phyloP scores from a whole-genome alignment of 1,140 invertebrate genomes.

The Hypsibius dujardini region DNA sequence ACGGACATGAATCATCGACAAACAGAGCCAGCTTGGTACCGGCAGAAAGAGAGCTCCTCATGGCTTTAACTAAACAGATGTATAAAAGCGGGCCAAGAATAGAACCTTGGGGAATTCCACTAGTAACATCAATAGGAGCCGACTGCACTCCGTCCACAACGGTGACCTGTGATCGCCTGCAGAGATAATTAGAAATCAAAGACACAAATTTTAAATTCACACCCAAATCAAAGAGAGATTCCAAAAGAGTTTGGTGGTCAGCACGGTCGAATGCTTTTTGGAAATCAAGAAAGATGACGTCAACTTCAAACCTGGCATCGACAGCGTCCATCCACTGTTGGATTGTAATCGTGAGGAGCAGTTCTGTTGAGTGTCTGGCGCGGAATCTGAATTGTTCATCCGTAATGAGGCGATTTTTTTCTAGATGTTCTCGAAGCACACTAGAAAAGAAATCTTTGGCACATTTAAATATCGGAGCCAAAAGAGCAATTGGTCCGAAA shows the following conservation, averaged over 20 bases:
- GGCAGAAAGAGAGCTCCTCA: not conserved
- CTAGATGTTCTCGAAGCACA: not conserved
- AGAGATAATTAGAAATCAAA: not conserved
- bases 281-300: not conserved
- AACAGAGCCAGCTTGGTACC: not conserved
- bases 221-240: not conserved
- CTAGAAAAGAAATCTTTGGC: not conserved
- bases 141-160: not conserved
- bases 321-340: not conserved
- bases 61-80: not conserved
- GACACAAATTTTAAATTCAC: not conserved
- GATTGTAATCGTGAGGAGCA: not conserved
- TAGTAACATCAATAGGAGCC: not conserved
- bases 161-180: not conserved
- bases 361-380: not conserved
- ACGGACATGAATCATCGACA: not conserved
- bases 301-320: not conserved
- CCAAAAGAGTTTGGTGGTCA: not conserved
- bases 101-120: constrained; percentile 1
- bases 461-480: not conserved
- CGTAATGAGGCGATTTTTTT: not conserved
- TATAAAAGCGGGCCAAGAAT: constrained; percentile 1
- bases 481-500: not conserved
- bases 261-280: not conserved
- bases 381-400: not conserved